Base-by-base conservation (phyloP, 2,113 vertebrate genomes). In the Gadus chalcogrammus region DNA sequence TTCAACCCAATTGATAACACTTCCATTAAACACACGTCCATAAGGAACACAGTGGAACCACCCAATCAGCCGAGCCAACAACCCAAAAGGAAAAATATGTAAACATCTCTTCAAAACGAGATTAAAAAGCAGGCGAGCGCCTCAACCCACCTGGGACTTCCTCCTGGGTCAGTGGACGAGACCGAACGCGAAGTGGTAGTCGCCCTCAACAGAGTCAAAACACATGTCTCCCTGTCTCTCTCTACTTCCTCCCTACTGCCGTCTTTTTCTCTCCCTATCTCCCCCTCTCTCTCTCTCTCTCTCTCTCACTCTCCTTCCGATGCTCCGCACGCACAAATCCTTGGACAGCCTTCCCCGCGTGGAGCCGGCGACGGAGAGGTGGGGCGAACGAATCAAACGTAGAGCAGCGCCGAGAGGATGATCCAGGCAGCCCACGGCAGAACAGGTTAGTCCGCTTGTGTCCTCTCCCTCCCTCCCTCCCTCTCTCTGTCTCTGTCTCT, bases 121-220 rank as follows among this genome's bases (percentile, higher is more conserved):
- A 35, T 35, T 35, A 4, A 35, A 35, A 73, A 76, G 61, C 16
- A 68, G 81, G 2, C 60, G 53, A 9, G 53, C 16, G 78, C 69
- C n/a, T 52, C 62, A 64, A 88, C 88, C 74, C 77, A 90, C 88
- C 87, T 89, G 74, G 67, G 68, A 11, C 65, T 82, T 79, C 73
- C 71, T 86, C 63, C 58, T 68, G n/a, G 66, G 61, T 90, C 87
- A 90, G 74, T 81, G 80, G 77, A 81, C 73, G 73, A 69, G 71
- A 79, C 74, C 77, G 71, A 75, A 61, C 20, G 68, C 68, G 75
- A 74, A 71, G 80, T 64, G 52, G 79, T 73, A 81, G 78, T 79
- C 71, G 5, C 66, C 77, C 42, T 48, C 42, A 48, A 48, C 8
- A 8, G 74, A 81, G 74, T 65, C 67, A 71, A 82, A 83, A 84